Base-by-base conservation (phyloP, 2,888 invertebrate species). In the Tenthredo notha region DNA sequence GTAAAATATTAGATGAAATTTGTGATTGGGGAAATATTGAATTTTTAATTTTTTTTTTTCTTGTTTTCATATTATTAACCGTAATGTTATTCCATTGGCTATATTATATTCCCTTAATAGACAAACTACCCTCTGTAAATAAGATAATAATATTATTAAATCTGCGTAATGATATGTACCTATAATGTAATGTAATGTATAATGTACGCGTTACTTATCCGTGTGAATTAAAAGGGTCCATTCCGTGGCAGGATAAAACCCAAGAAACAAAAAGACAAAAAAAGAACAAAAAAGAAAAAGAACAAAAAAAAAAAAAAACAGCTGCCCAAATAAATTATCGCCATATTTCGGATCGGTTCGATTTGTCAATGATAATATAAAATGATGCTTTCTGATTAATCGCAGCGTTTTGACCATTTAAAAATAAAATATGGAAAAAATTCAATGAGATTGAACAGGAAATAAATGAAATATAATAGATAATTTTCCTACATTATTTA, bases 51-150 rank as follows among this genome's bases (percentile, higher is more conserved):
- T 37, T 37, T 37, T 37, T 4, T 29, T 29, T 29, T 29, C 2
- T 29, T 29, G 1, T 29, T 29, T 37, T 37, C 9, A 61, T 21
- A 25, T 10, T 25, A 21, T 10, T 9, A 40, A 74, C 80, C 80
- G 80, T 80, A 80, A 80, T 40, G 80, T 80, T 80, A 80, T 80
- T 80, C 80, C 80, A 80, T 37, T 61, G 40, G 58, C 80, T 61
- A 25, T 29, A 21, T 54, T 9, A 18, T 50, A 29, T 77, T 47
- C n/a, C 10, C 18, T 43, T n/a, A 74, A 21, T 74, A 43, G 80
- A 61, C 91, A 90, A 91, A 90, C 90, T 92, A 90, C 91, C 92
- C 91, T 91, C 90, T 93, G 93, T 93, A 93, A 89, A 92, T 92
- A 92, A 89, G 85, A 74, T 88, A 88, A 65, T 78, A 47, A 89